These are phyloP conservation scores for Colletes gigas DNA, from an alignment of 1,140 invertebrate species.

Conservation along the genomic window DNA sequence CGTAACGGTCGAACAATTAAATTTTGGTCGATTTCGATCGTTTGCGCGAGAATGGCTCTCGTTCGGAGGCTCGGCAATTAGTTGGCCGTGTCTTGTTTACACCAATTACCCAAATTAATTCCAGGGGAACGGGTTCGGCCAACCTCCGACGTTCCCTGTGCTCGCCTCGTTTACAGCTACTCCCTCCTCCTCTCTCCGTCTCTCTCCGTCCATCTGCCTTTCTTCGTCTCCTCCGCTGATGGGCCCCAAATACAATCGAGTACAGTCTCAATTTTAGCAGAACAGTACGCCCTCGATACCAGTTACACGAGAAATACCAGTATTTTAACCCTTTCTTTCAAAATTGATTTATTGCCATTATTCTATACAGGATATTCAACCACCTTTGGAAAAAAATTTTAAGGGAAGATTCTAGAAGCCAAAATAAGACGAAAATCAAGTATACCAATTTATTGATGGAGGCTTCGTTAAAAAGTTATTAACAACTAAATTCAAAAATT, in stretches of 20 bases:
- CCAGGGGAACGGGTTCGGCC: background rate
- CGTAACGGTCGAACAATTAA: constrained; percentile 14
- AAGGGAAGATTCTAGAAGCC: too few relatives aligned
- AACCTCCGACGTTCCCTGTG: background rate
- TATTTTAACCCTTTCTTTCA: too few relatives aligned
- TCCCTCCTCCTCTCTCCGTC: constrained; percentile 2
- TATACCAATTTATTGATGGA: too few relatives aligned
- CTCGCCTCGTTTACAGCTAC: background rate
- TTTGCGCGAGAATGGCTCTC: constrained; percentile 3
- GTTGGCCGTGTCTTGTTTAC: constrained; percentile 6
- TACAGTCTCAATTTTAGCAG: background rate
- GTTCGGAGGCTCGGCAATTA: constrained; percentile 17
- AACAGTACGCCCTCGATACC: background rate
- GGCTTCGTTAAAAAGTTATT: too few relatives aligned
- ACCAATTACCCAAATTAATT: constrained; percentile 31
- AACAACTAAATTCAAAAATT: too few relatives aligned
- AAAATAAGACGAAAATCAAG: too few relatives aligned
- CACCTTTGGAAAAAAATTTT: too few relatives aligned
- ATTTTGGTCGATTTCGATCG: constrained; percentile 19
- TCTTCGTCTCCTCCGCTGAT: background rate
- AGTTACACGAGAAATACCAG: too few relatives aligned
- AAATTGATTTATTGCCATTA: too few relatives aligned
- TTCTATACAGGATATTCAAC: too few relatives aligned
- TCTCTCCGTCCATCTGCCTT: background rate
- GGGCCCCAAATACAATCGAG: constrained; percentile 11